Evolutionary conservation across 2,888 invertebrate species (phyloP), one percentile per base, ranked within the genome.

Genomic region (Nowickia ferox): DNA sequence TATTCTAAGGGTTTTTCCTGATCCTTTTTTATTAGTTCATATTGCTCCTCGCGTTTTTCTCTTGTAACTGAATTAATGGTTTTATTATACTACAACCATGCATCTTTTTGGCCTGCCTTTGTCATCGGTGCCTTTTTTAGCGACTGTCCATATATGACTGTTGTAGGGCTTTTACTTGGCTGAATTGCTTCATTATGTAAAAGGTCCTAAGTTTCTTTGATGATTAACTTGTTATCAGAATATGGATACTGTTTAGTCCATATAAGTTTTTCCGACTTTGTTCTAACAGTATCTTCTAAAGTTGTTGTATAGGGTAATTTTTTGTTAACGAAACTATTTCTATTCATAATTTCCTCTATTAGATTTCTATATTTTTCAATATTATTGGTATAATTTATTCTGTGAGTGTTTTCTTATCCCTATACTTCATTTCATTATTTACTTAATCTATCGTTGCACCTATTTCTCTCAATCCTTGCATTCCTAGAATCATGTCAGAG

Each of bases 31-130:
- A n/a, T n/a, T n/a, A n/a, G n/a, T n/a, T n/a, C n/a, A n/a, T n/a
- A n/a, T n/a, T n/a, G n/a, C n/a, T n/a, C n/a, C n/a, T n/a, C n/a
- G n/a, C n/a, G n/a, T n/a, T n/a, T n/a, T n/a, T n/a, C n/a, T n/a
- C n/a, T n/a, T n/a, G n/a, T n/a, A n/a, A n/a, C n/a, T n/a, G n/a
- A n/a, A n/a, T n/a, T n/a, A n/a, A n/a, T n/a, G n/a, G n/a, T n/a
- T n/a, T n/a, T n/a, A n/a, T n/a, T n/a, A n/a, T n/a, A n/a, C 68
- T 57, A 68, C 59, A 15, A 77, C 77, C 68, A 77, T 77, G 40
- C 77, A 38, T 13, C 72, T 44, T 51, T 63, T 63, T 15, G 51
- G 61, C 48, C 46, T 61, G 40, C 61, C 61, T 61, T 61, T 15
- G n/a, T 40, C 61, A 65, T 65, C 63, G 44, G 63, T 65, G 44